Evolutionary conservation across 2,888 invertebrate genomes (phyloP), one percentile per base, ranked within the genome.

Genomic region (Macaria notata): DNA sequence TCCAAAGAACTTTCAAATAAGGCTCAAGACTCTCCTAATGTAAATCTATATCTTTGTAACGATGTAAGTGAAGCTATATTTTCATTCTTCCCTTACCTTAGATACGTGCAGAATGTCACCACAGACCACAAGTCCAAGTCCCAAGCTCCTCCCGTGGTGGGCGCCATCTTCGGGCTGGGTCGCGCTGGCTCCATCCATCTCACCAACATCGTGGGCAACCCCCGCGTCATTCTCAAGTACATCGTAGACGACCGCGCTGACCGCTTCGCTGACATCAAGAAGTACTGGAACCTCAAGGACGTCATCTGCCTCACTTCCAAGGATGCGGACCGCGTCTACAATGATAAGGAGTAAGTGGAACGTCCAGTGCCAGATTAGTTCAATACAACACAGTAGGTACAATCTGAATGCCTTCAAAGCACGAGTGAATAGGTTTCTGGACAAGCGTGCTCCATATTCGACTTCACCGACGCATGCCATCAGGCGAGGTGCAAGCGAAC

Each of bases 151-250:
- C 79, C 84, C 0, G 68, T 93, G 1, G 87, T 86, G 3, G 74
- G 88, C 0, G 94, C 94, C 4, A 76, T 94, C 30, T 93, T 94
- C 64, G 94, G 94, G 1, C 76, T 93, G 2, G 94, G 94, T 1
- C 89, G 94, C 36, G 94, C 94, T 3, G 94, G 94, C 0, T 92
- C 92, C 49, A 93, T 94, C 61, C 94, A 94, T 66, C 75, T 94
- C 59, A 63, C 78, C 9, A 92, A 89, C 62, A 77, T 94, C 30
- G 62, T 90, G 4, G 72, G 70, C 5, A 93, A 89, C 71, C 84
- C 86, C 1, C 88, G 93, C 4, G 75, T 92, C 0, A 79, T 86
- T 33, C 73, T 94, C 4, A 76, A 93, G 45, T 94, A 94, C 70
- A 78, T 94, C 45, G 88, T 94, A 0, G 94, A 94, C 46, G 92